Base-by-base conservation (phyloP, 2,797 vertebrate genomes). In the Saxicola maurus region DNA sequence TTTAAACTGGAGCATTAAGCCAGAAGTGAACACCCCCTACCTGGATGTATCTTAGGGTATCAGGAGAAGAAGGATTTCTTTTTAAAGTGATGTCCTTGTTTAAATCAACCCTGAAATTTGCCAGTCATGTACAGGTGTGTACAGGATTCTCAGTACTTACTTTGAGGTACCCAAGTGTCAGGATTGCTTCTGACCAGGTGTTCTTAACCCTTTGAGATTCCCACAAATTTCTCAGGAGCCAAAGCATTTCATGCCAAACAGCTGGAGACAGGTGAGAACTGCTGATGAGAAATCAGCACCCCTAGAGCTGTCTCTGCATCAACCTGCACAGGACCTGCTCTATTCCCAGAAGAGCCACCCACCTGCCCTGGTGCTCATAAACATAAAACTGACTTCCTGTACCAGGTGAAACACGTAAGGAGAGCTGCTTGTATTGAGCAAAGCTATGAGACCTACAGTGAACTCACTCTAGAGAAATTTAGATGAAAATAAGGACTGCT, bases 1-100 rank as follows among this genome's bases (percentile, higher is more conserved):
- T 93, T 96, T 86, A 93, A 94, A 92, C 74, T 56, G 31, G 33
- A 94, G 86, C 83, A 92, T 91, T 91, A 95, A 96, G 72, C 65
- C 67, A 81, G 90, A 5, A 9, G 27, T 48, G 51, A 90, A 42
- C 68, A 55, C 49, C 25, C 25, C 69, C 61, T 65, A 91, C 71
- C 46, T 81, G 59, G 55, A 66, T 65, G 18, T 25, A 38, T 45
- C 66, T 72, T 74, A 69, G 30, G 12, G 40, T 80, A 57, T 57
- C 56, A 18, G 45, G 35, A 76, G 79, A 86, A 88, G 61, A 28
- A 81, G 24, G 31, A 75, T 72, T 84, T 87, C 9, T 76, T 91
- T 95, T 69, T 76, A 17, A 93, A 40, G 31, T 21, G 17, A 24
- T 87, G 62, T 40, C 25, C 33, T 59, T 23, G 10, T 75, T 86